Evolutionary conservation across 2,888 invertebrate species (phyloP).

Genomic region (Apocheima hispidaria): DNA sequence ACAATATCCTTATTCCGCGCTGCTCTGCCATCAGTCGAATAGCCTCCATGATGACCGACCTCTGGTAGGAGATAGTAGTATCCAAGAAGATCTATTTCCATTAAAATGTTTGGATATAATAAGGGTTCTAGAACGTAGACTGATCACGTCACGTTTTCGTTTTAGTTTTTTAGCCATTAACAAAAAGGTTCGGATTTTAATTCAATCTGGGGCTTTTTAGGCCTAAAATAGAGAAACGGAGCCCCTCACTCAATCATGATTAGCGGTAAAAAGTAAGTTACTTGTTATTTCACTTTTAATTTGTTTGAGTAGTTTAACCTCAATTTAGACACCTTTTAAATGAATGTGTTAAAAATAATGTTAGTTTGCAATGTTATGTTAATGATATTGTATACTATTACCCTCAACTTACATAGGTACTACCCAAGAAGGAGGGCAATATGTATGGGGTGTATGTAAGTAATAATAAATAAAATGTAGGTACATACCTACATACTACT

Average conservation of each 20-base stretch:
- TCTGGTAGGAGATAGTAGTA: no score
- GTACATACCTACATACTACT: no score
- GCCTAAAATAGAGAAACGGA: conserved; percentile 24
- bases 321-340: conserved; percentile 34
- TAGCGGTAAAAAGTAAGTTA: conserved; percentile 15
- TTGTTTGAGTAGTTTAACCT: conserved; percentile 10
- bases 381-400: no score
- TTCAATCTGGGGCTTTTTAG: conserved; percentile 22
- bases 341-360: not conserved
- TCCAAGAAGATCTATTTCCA: no score
- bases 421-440: no score
- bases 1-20: no score
- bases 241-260: conserved; percentile 36
- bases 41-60: no score
- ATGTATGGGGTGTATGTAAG: no score
- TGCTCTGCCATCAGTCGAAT: no score
- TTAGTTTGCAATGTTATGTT: not conserved
- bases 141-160: conserved; percentile 7
- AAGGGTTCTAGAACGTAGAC: not conserved
- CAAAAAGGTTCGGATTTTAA: conserved; percentile 19
- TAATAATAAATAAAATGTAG: no score
- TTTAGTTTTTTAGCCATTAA: conserved; percentile 4
- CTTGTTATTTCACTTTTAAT: conserved; percentile 22
- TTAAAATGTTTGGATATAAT: not conserved
- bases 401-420: no score